Base-by-base conservation (phyloP, 1,140 invertebrate genomes). In the Holotrichia oblita region DNA sequence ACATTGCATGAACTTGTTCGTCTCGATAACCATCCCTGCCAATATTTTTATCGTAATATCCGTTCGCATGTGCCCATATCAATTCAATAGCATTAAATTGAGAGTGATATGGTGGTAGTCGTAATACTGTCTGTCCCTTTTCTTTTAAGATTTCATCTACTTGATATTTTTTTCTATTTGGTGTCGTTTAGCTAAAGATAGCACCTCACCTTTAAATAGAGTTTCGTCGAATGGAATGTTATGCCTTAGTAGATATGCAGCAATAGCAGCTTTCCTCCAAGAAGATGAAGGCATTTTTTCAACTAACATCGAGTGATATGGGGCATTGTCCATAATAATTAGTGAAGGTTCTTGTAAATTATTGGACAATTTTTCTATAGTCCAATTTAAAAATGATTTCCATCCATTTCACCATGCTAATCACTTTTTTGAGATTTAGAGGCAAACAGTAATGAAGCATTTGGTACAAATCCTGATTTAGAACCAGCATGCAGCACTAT, bases 271-370 rank as follows among this genome's bases (percentile, higher is more conserved):
- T 81, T 85, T 85, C 44, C 48, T 81, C 20, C 44, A 61, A 24
- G 59, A 40, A n/a, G 77, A 73, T 61, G 78, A 81, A 73, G 85
- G 84, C 20, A n/a, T 77, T 64, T 77, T 83, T 48, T 84, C 78
- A 14, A 73, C n/a, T 79, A 83, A 81, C 40, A 80, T 80, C 69
- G 79, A 81, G 78, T 87, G 84, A 77, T 87, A 87, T 0, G 85
- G 76, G 14, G 84, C 87, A 80, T 87, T 87, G 69, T 88, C 86
- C 20, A 87, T 82, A 0, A 88, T 82, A 9, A 87, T 76, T 20
- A 87, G 80, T 40, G 76, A 80, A 27, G 82, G 78, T 14, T 55
- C 20, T 27, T 80, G 81, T 17, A 88, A 40, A 64, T 86, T 87
- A 10, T 85, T n/a, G n/a, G n/a, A 84, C 8, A 87, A 44, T 41